phyloP scores from a whole-genome alignment of 2,888 invertebrate species.

The Brenthis hecate region DNA sequence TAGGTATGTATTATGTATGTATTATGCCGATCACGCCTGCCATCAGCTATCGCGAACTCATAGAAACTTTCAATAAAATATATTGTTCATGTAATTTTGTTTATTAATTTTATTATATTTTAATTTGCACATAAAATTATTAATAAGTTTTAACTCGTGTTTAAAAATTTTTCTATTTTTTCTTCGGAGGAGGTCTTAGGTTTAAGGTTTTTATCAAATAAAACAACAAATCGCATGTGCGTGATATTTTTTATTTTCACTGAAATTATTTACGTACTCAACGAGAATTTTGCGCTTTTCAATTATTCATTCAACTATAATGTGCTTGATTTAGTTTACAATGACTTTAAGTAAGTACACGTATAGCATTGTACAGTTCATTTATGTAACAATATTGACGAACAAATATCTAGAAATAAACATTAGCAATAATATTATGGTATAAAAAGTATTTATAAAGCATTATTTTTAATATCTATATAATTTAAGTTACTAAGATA shows the following conservation, averaged over 20 bases:
- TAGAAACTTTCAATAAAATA: no score
- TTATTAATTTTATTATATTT: no score
- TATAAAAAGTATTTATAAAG: conserved; percentile 69
- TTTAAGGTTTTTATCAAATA: conserved; percentile 45
- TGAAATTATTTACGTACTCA: conserved; percentile 69
- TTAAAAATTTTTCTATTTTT: not conserved
- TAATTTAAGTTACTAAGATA: conserved; percentile 35
- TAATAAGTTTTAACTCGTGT: not conserved
- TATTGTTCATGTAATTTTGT: no score
- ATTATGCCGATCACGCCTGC: no score
- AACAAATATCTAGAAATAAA: conserved; percentile 55
- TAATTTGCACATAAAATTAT: no score
- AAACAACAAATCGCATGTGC: conserved; percentile 76
- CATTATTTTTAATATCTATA: conserved; percentile 47
- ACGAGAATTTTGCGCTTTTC: conserved; percentile 69
- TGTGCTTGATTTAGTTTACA: conserved; percentile 69
- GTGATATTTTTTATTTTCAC: conserved; percentile 76
- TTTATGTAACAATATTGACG: conserved; percentile 58
- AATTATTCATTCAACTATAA: conserved; percentile 69
- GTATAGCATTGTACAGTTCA: conserved; percentile 55
- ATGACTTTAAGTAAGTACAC: conserved; percentile 62
- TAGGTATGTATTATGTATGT: no score
- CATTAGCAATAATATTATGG: conserved; percentile 52
- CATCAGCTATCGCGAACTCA: no score
- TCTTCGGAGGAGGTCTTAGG: not conserved